These are phyloP conservation scores for Callionymus lyra DNA, from an alignment of 2,113 vertebrate genomes.

Conservation along the genomic window DNA sequence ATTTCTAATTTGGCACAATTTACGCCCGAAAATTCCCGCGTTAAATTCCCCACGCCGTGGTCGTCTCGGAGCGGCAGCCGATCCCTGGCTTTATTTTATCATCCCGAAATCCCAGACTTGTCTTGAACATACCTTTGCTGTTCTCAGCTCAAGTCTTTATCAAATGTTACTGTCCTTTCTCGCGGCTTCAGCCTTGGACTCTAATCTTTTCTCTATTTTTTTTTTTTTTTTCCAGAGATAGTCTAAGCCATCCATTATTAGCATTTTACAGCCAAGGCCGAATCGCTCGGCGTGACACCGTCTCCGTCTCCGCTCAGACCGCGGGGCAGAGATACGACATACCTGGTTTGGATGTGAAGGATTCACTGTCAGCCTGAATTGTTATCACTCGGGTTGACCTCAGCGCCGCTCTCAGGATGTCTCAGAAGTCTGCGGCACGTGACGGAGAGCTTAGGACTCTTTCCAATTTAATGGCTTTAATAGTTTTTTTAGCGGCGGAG, in stretches of 20 bases:
- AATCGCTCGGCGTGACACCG: constrained; percentile 32
- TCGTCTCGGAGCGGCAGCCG: constrained; percentile 39
- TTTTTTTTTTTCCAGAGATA: constrained; percentile 37
- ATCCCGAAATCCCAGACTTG: constrained; percentile 42
- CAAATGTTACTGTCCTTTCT: constrained; percentile 48
- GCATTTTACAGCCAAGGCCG: constrained; percentile 54
- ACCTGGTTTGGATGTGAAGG: constrained; percentile 12
- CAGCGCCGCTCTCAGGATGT: constrained; percentile 5
- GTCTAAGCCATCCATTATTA: constrained; percentile 69
- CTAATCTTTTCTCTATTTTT: constrained; percentile 52
- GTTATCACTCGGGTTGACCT: constrained; percentile 3
- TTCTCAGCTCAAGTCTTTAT: constrained; percentile 36
- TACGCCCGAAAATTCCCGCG: constrained; percentile 12
- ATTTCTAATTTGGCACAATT: constrained; percentile 15
- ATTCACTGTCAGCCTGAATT: constrained; percentile 7
- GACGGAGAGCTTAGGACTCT: no score
- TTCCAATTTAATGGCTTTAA: no score
- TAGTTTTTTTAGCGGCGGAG: no score
- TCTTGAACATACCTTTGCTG: constrained; percentile 42
- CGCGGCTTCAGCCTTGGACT: constrained; percentile 53
- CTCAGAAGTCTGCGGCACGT: not conserved
- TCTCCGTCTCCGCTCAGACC: constrained; percentile 13
- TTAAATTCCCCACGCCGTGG: constrained; percentile 41
- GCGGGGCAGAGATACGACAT: constrained; percentile 20
- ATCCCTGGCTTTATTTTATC: constrained; percentile 43